A percentile compares a stretch with the other conserved stretches of the same genome.
phyloP scores from a whole-genome alignment of 1,140 invertebrate species.

The Drosophila prosaltans region DNA sequence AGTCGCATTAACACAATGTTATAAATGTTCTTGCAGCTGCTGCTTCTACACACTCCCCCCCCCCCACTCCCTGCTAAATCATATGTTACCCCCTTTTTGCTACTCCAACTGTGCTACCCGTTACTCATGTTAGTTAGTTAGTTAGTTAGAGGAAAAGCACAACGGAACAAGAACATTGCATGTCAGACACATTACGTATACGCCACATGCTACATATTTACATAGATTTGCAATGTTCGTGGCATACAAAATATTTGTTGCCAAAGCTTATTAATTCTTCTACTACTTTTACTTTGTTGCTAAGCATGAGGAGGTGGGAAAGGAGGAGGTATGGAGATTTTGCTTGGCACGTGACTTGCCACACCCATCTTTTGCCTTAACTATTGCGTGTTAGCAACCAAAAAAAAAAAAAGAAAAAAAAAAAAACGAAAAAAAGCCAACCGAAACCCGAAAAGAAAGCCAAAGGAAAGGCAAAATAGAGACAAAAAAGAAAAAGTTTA shows the following conservation, averaged over 20 bases:
- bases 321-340: background rate
- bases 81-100: too few species aligned
- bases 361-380: constrained; percentile 11
- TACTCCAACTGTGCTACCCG: background rate
- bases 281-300: constrained; percentile 43
- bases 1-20: constrained; percentile 80
- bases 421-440: background rate
- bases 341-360: constrained; percentile 17
- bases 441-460: background rate
- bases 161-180: constrained; percentile 45
- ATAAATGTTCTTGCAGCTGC: constrained; percentile 64
- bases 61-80: background rate
- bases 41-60: background rate
- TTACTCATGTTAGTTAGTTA: constrained; percentile 10
- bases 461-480: too few species aligned
- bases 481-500: background rate
- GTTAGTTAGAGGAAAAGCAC: background rate
- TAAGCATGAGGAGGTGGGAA: background rate
- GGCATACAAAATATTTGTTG: constrained; percentile 47
- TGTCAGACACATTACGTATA: constrained; percentile 70
- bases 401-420: background rate
- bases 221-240: constrained; percentile 67
- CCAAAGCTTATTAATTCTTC: constrained; percentile 69
- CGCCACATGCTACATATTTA: constrained; percentile 71
- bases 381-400: constrained; percentile 12